These are phyloP conservation scores for Xestobium rufovillosum DNA, from an alignment of 2,888 invertebrate genomes.

Conservation along the genomic window DNA sequence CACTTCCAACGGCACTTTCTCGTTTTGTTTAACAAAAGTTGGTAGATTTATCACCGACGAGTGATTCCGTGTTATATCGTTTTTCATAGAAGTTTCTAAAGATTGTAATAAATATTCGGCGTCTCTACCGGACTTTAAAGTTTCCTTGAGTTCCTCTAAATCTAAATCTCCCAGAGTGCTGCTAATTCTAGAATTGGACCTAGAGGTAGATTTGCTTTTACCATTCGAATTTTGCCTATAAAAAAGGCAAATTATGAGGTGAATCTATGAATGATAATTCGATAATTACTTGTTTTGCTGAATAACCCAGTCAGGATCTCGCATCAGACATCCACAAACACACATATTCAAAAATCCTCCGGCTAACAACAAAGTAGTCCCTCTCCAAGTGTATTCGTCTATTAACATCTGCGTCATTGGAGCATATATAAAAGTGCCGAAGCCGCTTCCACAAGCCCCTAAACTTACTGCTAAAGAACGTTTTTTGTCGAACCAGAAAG, in stretches of 20 bases:
- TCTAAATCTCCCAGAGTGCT: constrained; percentile 48
- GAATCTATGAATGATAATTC: too few relatives aligned
- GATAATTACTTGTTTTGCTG: constrained; percentile 51
- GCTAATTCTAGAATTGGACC: constrained; percentile 42
- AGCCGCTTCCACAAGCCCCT: constrained; percentile 82
- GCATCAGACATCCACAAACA: constrained; percentile 79
- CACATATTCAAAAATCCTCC: constrained; percentile 79
- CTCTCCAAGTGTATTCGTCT: constrained; percentile 77
- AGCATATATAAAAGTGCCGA: constrained; percentile 83
- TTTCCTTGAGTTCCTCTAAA: constrained; percentile 56
- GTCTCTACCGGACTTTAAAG: constrained; percentile 64
- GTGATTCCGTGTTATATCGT: constrained; percentile 45
- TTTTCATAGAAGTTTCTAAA: constrained; percentile 53
- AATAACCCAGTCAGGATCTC: constrained; percentile 79
- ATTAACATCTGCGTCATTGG: constrained; percentile 76
- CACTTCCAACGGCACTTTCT: constrained; percentile 59
- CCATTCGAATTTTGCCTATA: constrained; percentile 24
- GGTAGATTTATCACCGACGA: constrained; percentile 68
- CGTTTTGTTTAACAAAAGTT: constrained; percentile 62
- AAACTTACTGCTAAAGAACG: constrained; percentile 79
- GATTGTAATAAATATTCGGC: constrained; percentile 59
- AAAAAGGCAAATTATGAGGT: too few relatives aligned
- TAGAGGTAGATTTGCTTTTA: constrained; percentile 30
- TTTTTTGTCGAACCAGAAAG: constrained; percentile 87
- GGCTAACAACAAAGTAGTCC: constrained; percentile 70